Base-by-base conservation (phyloP, 2,113 vertebrate species). In the Pygoscelis antarcticus region DNA sequence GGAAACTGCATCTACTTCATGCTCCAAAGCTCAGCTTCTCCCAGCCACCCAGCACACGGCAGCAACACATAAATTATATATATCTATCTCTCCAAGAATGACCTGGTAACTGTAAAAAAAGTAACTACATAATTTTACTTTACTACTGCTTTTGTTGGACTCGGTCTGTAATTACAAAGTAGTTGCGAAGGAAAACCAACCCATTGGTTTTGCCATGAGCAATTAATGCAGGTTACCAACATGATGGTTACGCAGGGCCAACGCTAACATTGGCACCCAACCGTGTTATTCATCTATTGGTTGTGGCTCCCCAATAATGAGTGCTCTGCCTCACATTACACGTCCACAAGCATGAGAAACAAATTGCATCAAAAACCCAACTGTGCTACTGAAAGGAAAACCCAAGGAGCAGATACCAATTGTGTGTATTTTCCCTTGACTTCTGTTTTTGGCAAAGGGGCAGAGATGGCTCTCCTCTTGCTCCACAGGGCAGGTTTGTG, bases 111-210 rank as follows among this genome's bases (percentile, higher is more conserved):
- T 54, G 65, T 91, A 93, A 98, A 94, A 96, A 78, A 62, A 93
- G 75, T 91, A 97, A 95, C 90, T 86, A 76, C 89, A 65, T 93
- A 98, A 97, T 98, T 97, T 97, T 87, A 85, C 96, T 90, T 95
- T 89, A 93, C 58, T 66, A 74, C 61, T 95, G 95, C 94, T 97
- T 98, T 90, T 92, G 92, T 94, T 97, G 87, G 95, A 97, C 71
- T 95, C 15, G 0, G 65, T 95, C 83, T 96, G 93, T 96, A 97
- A 97, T 98, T 97, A 97, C 93, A 93, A 94, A 96, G 93, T 44
- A 94, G 96, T 94, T 98, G 87, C 93, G 94, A 95, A 79, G 93
- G 97, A 97, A 98, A 97, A 97, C 44, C 54, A 85, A 76, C 44
- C 54, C 89, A 70, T 75, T 90, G 94, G 87, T 95, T 98, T 97